Percentiles rank a stretch among this genome's conserved stretches.
Conservation (phyloP, 2,797 vertebrate species). For the Silurus lanzhouensis region DNA sequence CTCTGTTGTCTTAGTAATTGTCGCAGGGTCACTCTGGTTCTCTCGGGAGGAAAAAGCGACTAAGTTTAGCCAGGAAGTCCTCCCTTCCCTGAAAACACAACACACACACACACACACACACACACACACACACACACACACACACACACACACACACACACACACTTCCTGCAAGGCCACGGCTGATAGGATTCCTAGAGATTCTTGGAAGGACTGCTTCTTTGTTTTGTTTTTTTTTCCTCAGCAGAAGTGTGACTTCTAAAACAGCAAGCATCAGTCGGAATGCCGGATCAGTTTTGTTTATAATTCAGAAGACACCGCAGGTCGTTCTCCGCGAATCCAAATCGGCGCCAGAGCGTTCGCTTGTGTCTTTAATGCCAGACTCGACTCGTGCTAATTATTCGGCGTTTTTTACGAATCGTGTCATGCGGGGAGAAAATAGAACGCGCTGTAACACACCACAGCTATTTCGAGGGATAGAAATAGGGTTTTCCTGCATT, state of each 20-base stretch:
- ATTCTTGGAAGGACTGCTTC: neutral
- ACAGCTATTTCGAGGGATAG: neutral
- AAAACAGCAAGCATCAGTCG: neutral
- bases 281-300: no score
- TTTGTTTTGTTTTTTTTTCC: neutral
- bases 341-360: neutral
- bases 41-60: slow-evolving; percentile 30
- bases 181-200: slow-evolving; percentile 4
- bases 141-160: slow-evolving; percentile 1
- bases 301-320: neutral
- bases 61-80: slow-evolving; percentile 28
- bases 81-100: slow-evolving; percentile 8
- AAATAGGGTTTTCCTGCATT: neutral
- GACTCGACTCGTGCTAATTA: slow-evolving; percentile 2
- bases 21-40: slow-evolving; percentile 3
- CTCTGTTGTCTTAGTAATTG: slow-evolving; percentile 13
- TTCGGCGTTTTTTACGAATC: neutral
- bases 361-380: neutral
- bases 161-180: slow-evolving; percentile 5
- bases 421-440: neutral
- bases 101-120: neutral
- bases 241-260: slow-evolving; percentile 3
- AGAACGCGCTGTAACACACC: neutral
- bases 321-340: neutral
- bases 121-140: neutral